Evolutionary conservation across 2,888 invertebrate species (phyloP).

Genomic region (Leucozona laternaria): DNA sequence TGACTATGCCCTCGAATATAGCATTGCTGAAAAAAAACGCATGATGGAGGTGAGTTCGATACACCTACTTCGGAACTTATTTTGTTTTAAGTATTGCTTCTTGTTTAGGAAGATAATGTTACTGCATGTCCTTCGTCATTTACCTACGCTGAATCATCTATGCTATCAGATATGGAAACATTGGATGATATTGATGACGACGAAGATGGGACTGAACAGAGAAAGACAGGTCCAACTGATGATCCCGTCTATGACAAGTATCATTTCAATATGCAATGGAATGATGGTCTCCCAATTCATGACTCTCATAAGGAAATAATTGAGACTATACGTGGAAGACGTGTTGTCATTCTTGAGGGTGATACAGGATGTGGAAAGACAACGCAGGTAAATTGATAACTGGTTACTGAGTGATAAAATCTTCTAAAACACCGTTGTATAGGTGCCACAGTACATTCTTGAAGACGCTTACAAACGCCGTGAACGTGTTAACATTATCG

Average conservation of each 20-base stretch:
- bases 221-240: conserved; percentile 67
- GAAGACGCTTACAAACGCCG: conserved; percentile 88
- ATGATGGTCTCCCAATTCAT: conserved; percentile 81
- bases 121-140: conserved; percentile 1
- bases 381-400: conserved; percentile 85
- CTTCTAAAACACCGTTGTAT: background rate
- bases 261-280: conserved; percentile 79
- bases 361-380: conserved; percentile 98
- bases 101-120: conserved; percentile 45
- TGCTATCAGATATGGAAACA: conserved; percentile 78
- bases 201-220: conserved; percentile 40
- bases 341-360: conserved; percentile 94
- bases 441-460: conserved; percentile 96
- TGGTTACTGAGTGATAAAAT: background rate
- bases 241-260: conserved; percentile 80
- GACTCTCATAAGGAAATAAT: conserved; percentile 86
- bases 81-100: background rate
- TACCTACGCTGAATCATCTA: conserved; percentile 9
- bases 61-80: background rate
- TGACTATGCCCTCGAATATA: conserved; percentile 78
- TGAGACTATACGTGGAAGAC: conserved; percentile 85
- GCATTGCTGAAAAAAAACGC: conserved; percentile 78
- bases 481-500: conserved; percentile 92
- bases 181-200: conserved; percentile 79
- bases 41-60: conserved; percentile 78